A percentile compares a stretch with the other conserved stretches of the same genome.
These are phyloP conservation scores for Teleogryllus oceanicus DNA, from an alignment of 2,888 invertebrate species.

Conservation along the genomic window DNA sequence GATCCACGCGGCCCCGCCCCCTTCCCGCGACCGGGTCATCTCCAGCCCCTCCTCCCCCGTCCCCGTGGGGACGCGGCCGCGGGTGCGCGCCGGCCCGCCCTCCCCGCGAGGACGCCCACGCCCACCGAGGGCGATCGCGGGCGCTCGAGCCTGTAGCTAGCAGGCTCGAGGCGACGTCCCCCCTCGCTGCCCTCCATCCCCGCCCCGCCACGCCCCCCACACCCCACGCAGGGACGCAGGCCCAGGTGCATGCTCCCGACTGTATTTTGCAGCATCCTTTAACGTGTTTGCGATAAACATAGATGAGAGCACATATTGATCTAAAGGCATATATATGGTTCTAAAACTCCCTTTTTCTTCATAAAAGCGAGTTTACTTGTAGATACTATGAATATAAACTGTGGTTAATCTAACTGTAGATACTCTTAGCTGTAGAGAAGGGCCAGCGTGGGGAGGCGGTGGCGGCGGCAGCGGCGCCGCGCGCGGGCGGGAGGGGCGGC, in stretches of 20 bases:
- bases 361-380: constrained; percentile 18
- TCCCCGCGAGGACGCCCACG: too few relatives aligned
- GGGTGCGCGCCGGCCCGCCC: too few relatives aligned
- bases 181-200: not conserved
- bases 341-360: not conserved
- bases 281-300: constrained; percentile 26
- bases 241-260: constrained; percentile 19
- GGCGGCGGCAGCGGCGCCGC: not conserved
- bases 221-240: not conserved
- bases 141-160: too few relatives aligned
- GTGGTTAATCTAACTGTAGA: not conserved
- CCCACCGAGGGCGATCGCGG: too few relatives aligned
- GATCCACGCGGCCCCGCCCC: too few relatives aligned
- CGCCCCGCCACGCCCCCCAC: not conserved
- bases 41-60: too few relatives aligned
- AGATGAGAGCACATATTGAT: constrained; percentile 23
- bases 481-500: not conserved
- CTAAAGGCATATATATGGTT: not conserved
- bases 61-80: too few relatives aligned
- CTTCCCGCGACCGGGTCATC: too few relatives aligned
- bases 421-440: constrained; percentile 4
- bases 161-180: not conserved
- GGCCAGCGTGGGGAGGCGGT: not conserved
- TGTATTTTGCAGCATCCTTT: constrained; percentile 20
- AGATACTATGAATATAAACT: constrained; percentile 9